Percentiles rank a stretch among this genome's conserved stretches.
phyloP scores from a whole-genome alignment of 2,113 vertebrate genomes.

The Phainopepla nitens region DNA sequence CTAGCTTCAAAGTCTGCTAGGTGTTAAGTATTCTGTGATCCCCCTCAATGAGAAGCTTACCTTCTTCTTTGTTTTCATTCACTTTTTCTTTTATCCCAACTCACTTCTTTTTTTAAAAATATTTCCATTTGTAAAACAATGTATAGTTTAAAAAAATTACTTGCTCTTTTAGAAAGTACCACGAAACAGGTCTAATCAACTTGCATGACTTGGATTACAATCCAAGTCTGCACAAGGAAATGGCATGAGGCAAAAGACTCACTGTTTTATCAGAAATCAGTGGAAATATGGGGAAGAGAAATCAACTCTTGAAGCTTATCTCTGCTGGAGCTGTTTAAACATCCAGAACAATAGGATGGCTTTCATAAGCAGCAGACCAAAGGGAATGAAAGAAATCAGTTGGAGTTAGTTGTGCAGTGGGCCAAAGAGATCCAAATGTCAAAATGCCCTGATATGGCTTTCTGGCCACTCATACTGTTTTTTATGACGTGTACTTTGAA shows the following conservation, averaged over 20 bases:
- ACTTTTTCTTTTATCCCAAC: neutral
- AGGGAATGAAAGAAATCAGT: neutral
- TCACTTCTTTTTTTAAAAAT: neutral
- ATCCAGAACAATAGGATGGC: neutral
- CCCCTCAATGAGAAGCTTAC: accelerated
- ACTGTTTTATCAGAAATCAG: neutral
- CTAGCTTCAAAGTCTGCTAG: neutral
- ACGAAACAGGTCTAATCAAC: neutral
- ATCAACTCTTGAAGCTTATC: neutral
- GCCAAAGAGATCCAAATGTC: neutral
- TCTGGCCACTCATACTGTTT: neutral
- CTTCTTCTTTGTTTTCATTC: neutral
- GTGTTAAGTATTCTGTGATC: neutral
- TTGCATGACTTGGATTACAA: neutral
- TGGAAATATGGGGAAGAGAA: neutral
- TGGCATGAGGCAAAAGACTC: neutral
- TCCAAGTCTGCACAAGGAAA: neutral
- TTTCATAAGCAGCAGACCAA: neutral
- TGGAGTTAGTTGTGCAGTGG: neutral
- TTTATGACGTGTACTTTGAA: neutral
- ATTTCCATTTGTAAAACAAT: neutral
- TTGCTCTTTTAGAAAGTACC: neutral
- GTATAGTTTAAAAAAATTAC: neutral
- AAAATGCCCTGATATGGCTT: neutral
- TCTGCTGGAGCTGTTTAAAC: neutral